Evolutionary conservation across 2,888 invertebrate species (phyloP), one percentile per base, ranked within the genome.

Genomic region (Yponomeuta evonymella): DNA sequence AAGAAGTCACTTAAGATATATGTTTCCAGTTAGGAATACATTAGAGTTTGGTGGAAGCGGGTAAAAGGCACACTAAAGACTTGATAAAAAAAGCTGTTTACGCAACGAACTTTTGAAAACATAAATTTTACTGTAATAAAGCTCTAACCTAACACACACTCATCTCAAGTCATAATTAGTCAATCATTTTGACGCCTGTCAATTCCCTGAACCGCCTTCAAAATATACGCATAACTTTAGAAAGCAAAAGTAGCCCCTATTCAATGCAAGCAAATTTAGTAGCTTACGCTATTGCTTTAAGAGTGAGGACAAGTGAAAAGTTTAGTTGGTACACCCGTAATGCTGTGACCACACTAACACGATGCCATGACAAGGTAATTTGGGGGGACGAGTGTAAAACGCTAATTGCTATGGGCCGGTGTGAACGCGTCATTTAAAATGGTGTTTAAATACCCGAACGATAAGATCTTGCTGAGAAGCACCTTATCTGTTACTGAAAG

Each of bases 281-380:
- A n/a, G 1, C 29, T 33, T 4, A 30, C 9, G 29, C 29, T 30
- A 30, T 8, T 65, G 65, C 12, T 12, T 33, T 65, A 65, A 23
- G 33, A 29, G 29, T 33, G n/a, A 65, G 30, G 30, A 65, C 0
- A 65, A 30, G 5, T 9, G 65, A 65, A 43, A 43, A 33, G 29
- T 6, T 65, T 33, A 65, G 8, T 10, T 29, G 23, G 29, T 65
- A 29, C 8, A 68, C 48, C 80, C 78, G 78, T 76, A 75, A 78
- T 78, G 79, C 79, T 78, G 75, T 76, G 78, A 79, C 80, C 78
- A 82, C 82, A 83, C 74, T 78, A 78, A 78, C 76, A 78, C 73
- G 78, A 75, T 76, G 74, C 75, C 85, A 83, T 89, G 89, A 89
- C 88, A 84, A 84, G 89, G 83, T 83, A 86, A 89, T 90, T 89